Evolutionary conservation across 2,888 invertebrate species (phyloP).

Genomic region (Acrobasis consociella): DNA sequence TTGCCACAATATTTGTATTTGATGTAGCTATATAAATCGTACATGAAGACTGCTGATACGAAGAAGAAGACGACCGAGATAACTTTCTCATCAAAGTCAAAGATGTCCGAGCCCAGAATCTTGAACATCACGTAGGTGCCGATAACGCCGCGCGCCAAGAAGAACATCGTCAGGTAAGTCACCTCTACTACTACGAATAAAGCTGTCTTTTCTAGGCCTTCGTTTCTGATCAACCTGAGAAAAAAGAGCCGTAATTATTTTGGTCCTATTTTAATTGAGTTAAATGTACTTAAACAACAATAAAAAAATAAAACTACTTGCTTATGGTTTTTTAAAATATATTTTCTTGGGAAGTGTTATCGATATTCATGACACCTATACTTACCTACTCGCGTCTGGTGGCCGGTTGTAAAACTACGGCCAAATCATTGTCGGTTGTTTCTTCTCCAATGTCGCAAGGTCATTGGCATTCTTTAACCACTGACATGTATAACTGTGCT

Average conservation of each 20-base stretch:
- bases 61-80: slow-evolving; percentile 63
- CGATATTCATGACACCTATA: too few relatives aligned
- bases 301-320: too few relatives aligned
- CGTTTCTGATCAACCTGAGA: slow-evolving; percentile 77
- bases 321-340: too few relatives aligned
- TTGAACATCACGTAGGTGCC: slow-evolving; percentile 75
- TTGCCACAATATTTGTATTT: slow-evolving; percentile 58
- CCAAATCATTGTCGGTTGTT: too few relatives aligned
- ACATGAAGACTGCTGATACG: slow-evolving; percentile 71
- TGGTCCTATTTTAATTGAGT: too few relatives aligned
- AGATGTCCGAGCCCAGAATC: slow-evolving; percentile 62
- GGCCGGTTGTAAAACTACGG: too few relatives aligned
- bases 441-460: too few relatives aligned
- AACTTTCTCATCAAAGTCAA: slow-evolving; percentile 66
- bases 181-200: slow-evolving; percentile 74
- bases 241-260: slow-evolving; percentile 4
- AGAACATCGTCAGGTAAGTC: slow-evolving; percentile 73
- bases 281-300: too few relatives aligned
- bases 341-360: too few relatives aligned
- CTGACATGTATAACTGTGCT: too few relatives aligned
- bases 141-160: slow-evolving; percentile 74
- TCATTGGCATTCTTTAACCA: too few relatives aligned
- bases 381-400: too few relatives aligned
- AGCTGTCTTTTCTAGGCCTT: slow-evolving; percentile 70
- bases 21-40: slow-evolving; percentile 69